These are phyloP conservation scores for Megalops atlanticus DNA, from an alignment of 2,113 vertebrate genomes.

Conservation along the genomic window DNA sequence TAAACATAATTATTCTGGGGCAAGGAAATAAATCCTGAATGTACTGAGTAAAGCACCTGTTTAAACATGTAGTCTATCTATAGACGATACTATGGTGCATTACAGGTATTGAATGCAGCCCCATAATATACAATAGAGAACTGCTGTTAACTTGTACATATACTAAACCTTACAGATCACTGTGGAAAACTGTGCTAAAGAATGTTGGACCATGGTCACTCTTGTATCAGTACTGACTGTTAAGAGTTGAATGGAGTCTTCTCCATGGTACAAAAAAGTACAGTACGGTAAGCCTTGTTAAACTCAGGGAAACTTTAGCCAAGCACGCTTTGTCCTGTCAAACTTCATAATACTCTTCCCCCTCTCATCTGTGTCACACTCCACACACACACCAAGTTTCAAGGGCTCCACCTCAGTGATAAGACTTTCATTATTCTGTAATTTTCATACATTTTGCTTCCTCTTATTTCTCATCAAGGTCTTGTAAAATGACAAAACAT, in stretches of 20 bases:
- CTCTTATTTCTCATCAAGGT: neutral
- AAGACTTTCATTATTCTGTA: neutral
- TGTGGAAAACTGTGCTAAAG: neutral
- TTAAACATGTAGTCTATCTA: conserved; percentile 17
- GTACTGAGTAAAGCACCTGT: neutral
- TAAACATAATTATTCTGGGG: conserved; percentile 1
- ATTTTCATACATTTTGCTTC: neutral
- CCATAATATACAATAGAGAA: conserved; percentile 11
- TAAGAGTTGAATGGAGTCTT: neutral
- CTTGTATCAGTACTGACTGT: neutral
- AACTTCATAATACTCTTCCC: neutral
- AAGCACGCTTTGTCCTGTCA: neutral
- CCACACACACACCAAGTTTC: conserved; percentile 22
- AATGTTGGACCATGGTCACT: neutral
- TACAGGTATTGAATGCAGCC: conserved; percentile 8
- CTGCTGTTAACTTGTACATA: neutral
- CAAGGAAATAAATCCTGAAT: neutral
- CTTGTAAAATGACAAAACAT: neutral
- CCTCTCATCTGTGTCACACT: conserved; percentile 18
- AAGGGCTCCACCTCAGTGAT: neutral
- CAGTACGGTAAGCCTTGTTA: neutral
- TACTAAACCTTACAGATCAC: conserved; percentile 2
- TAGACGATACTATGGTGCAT: conserved; percentile 10
- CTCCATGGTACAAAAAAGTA: neutral
- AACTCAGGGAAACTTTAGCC: conserved; percentile 12